phyloP scores from a whole-genome alignment of 2,888 invertebrate species.

The Drosophila anomelani region DNA sequence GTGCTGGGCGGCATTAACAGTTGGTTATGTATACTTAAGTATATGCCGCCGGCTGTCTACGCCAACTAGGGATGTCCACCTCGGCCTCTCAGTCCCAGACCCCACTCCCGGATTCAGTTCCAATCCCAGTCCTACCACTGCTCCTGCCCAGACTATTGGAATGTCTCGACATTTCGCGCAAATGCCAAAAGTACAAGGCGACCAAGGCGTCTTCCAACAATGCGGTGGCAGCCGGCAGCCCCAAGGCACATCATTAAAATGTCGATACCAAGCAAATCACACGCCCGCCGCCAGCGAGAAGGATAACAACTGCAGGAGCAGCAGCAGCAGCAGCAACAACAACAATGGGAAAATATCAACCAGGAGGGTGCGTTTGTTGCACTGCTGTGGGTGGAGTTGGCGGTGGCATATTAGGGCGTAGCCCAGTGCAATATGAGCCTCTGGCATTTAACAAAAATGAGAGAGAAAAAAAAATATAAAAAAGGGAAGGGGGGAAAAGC shows the following conservation, averaged over 20 bases:
- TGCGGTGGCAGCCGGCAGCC: slow-evolving; percentile 62
- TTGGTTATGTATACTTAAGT: slow-evolving; percentile 51
- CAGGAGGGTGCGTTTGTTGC: slow-evolving; percentile 62
- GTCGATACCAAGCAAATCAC: slow-evolving; percentile 82
- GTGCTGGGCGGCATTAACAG: slow-evolving; percentile 48
- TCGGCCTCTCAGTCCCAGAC: background rate
- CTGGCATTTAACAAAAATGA: slow-evolving; percentile 69
- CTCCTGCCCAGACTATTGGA: slow-evolving; percentile 37
- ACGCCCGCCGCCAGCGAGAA: slow-evolving; percentile 69
- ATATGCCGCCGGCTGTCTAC: slow-evolving; percentile 36
- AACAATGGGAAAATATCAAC: slow-evolving; percentile 47
- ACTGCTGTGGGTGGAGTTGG: slow-evolving; percentile 18
- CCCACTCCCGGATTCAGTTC: background rate
- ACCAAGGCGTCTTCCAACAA: slow-evolving; percentile 58
- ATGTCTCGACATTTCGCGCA: slow-evolving; percentile 55
- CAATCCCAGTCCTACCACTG: slow-evolving; percentile 4
- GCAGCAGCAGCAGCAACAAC: slow-evolving; percentile 11
- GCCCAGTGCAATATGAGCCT: slow-evolving; percentile 68
- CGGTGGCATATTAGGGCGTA: slow-evolving; percentile 54
- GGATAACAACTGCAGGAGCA: slow-evolving; percentile 52
- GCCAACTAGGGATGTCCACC: slow-evolving; percentile 32
- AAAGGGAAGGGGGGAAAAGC: slow-evolving; percentile 6
- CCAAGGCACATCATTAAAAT: slow-evolving; percentile 83
- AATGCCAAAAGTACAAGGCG: slow-evolving; percentile 65
- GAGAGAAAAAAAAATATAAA: slow-evolving; percentile 16